Evolutionary conservation across 2,113 vertebrate species (phyloP), one percentile per base, ranked within the genome.

Genomic region (Xenopus tropicalis): DNA sequence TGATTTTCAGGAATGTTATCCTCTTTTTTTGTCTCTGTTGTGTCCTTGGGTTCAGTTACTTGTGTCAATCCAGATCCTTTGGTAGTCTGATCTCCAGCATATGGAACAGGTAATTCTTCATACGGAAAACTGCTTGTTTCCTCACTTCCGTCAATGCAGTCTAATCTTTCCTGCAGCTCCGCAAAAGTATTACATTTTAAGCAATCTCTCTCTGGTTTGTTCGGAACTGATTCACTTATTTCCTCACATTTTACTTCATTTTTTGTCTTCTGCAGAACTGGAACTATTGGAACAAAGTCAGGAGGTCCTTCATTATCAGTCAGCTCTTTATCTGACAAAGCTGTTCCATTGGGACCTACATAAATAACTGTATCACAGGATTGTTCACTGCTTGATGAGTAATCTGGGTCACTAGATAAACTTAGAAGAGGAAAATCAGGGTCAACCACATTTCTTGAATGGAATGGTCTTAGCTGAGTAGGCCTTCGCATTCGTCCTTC

Each of bases 361-460:
- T 99, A 99, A 87, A 99, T 99, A 72, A 99, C 97, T 0, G 97
- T 99, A 84, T 99, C 97, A 12, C 97, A 99, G 0, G 97, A 99
- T 86, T 99, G 97, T 85, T 99, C 97, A 0, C 97, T 98, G 90
- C 97, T 98, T 46, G 96, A 98, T 14, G 97, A 98, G 82, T 98
- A 98, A 72, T 99, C 97, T 0, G 93, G 96, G 69, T 99, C 97
- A 13, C 92, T 97, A 82, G 95, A 92, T 43, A 98, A 89, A 72
- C 91, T 93, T 20, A 96, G 83, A 70, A 95, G 68, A 0, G 95
- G 90, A 21, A 95, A 92, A 71, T 96, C 96, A 0, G 96, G 84
- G 72, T 98, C 94, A 5, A 86, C 82, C 0, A 90, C 75, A 0
- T 91, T 91, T 44, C 95, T 90, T 54, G 95, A 87, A 80, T 98